Base-by-base conservation (phyloP, 2,797 vertebrate species). In the Eutrigla gurnardus region DNA sequence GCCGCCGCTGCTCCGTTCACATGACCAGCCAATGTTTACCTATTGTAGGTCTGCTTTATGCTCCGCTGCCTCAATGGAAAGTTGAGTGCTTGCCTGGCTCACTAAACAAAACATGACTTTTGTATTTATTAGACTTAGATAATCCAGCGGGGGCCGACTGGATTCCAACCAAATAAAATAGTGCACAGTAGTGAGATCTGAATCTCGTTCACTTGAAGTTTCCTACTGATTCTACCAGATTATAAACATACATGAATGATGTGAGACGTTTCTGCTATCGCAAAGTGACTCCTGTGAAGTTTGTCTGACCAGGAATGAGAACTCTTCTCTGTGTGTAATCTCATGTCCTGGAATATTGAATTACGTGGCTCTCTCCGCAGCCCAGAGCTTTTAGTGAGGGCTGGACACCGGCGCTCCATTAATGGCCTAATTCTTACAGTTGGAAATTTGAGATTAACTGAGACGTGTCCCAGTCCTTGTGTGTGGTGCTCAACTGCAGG, bases 81-180 rank as follows among this genome's bases (percentile, higher is more conserved):
- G 83, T 94, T 86, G 84, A 87, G 76, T 46, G 77, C 74, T 70
- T 70, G 90, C 81, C 80, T 86, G 85, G 82, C 78, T 89, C 81
- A 75, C 87, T 80, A 90, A 93, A 88, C 83, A 89, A 89, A 92
- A 89, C 88, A 91, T 36, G 70, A 85, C 90, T 75, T 25, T 77
- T 90, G 83, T 92, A 83, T 92, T 88, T 91, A 83, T 90, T 85
- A 78, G 86, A 70, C 81, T 82, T 89, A 25, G 67, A 82, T 89
- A 78, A 91, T 85, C 81, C 83, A 72, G 78, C 10, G 7, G 54
- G 70, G 73, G 68, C 71, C 37, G 70, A 50, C 77, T 87, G 91
- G 90, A 87, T 32, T 63, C 53, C 14, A 71, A 83, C 87, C 85
- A 92, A 90, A 89, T 75, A 63, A 82, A 93, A 91, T 82, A 86